Percentiles rank a stretch among this genome's conserved stretches.
Conservation (phyloP, 2,888 invertebrate genomes). For the Zaprionus obscuricornis region DNA sequence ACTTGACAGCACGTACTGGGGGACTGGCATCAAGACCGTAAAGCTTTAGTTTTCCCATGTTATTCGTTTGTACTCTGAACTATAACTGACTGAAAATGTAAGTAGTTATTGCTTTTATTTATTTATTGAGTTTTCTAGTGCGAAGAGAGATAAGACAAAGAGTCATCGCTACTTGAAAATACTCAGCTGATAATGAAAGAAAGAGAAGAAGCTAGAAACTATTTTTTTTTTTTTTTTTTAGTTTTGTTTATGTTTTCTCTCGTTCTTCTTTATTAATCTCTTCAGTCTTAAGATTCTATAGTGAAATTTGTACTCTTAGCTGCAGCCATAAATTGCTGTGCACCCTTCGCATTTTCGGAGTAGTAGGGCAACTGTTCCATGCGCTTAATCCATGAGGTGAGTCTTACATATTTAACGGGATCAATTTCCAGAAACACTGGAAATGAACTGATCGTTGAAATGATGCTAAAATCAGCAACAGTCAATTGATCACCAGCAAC, state of each 20-base stretch:
- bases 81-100: neutral
- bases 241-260: too few relatives aligned
- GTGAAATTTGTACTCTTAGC: conserved; percentile 14
- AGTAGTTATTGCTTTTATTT: too few relatives aligned
- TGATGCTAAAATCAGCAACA: conserved; percentile 69
- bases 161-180: too few relatives aligned
- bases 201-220: too few relatives aligned
- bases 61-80: neutral
- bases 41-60: conserved; percentile 35
- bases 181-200: too few relatives aligned
- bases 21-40: conserved; percentile 71
- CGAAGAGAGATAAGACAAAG: too few relatives aligned
- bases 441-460: conserved; percentile 22
- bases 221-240: too few relatives aligned
- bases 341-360: conserved; percentile 55
- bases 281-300: too few relatives aligned
- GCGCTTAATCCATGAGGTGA: conserved; percentile 60
- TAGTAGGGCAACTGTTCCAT: conserved; percentile 69
- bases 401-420: conserved; percentile 43
- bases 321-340: neutral
- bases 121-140: neutral
- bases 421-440: conserved; percentile 39
- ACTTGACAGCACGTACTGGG: conserved; percentile 69
- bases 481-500: conserved; percentile 62
- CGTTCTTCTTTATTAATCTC: too few relatives aligned